Base-by-base conservation (phyloP, 2,888 invertebrate genomes). In the Troides aeacus region DNA sequence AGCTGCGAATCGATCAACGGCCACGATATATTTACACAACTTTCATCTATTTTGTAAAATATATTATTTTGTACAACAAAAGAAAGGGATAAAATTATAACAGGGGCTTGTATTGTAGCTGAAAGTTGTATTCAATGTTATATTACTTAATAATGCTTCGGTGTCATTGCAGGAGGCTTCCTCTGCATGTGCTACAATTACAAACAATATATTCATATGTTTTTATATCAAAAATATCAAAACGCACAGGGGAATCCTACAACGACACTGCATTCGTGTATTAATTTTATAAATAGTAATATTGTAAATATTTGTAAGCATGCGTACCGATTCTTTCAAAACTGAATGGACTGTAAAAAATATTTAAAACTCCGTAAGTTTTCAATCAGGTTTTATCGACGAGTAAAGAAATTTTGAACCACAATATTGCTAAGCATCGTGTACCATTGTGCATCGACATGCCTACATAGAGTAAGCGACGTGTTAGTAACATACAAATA, bases 261-360 rank as follows among this genome's bases (percentile, higher is more conserved):
- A 65, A 57, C 58, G 69, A 65, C 50, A 56, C 23, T 2, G 8
- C 21, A 36, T 57, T 50, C 18, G n/a, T 59, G 66, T 61, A 63
- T 21, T 46, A 57, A 18, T 24, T 59, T 46, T 7, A 74, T 72
- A 74, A 62, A 69, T 57, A 64, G 58, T 68, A 70, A 69, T 57
- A 71, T 69, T 70, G 59, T 70, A 39, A 64, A 71, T 62, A 64
- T 63, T 70, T 64, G 66, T 80, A 81, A 81, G 83, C 90, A 89
- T 89, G 90, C 89, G 88, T 89, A 90, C 89, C 89, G 83, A 85
- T 84, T 86, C 74, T 82, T 85, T 85, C 83, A 85, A 85, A 80
- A 87, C 80, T 81, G 86, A 82, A 75, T 79, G 81, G 78, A 87
- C 89, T 89, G 87, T 73, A 89, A 90, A 86, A 86, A 85, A 86